Conservation (phyloP, 2,888 invertebrate species). For the Andrena trimmerana region DNA sequence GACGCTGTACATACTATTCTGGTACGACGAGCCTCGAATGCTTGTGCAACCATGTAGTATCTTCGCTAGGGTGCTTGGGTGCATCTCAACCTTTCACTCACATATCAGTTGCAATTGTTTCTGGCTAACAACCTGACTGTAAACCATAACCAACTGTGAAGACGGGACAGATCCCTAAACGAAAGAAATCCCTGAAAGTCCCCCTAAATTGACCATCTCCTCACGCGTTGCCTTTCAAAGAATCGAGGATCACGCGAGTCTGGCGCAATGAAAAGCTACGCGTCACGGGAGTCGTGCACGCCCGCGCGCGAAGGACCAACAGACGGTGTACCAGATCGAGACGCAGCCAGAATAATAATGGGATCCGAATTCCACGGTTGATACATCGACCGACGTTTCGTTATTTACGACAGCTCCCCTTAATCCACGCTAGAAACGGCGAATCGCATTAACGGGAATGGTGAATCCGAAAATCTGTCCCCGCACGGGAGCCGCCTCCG, state of each 20-base stretch:
- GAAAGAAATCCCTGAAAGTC: not conserved
- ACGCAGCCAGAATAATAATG: slow-evolving; percentile 80
- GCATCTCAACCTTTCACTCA: too few species aligned
- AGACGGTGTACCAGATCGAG: slow-evolving; percentile 67
- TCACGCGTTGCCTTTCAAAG: not conserved
- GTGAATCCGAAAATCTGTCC: slow-evolving; percentile 62
- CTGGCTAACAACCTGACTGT: too few species aligned
- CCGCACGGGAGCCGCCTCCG: slow-evolving; percentile 40
- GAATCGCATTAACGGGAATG: slow-evolving; percentile 69
- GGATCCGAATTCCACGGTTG: slow-evolving; percentile 78
- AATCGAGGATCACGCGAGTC: slow-evolving; percentile 38
- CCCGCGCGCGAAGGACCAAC: slow-evolving; percentile 63
- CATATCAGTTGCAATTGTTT: too few species aligned
- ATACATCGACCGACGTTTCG: slow-evolving; percentile 81
- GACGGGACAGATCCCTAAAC: not conserved
- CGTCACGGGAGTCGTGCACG: slow-evolving; percentile 51
- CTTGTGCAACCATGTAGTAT: too few species aligned
- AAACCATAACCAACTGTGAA: not conserved
- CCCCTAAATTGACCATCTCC: not conserved
- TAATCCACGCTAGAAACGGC: slow-evolving; percentile 75
- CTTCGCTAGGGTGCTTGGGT: too few species aligned
- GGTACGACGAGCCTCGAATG: not conserved
- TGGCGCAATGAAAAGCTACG: slow-evolving; percentile 58
- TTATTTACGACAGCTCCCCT: slow-evolving; percentile 80
- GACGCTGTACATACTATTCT: not conserved